phyloP scores from a whole-genome alignment of 2,888 invertebrate genomes.

The Drosophila siamana region DNA sequence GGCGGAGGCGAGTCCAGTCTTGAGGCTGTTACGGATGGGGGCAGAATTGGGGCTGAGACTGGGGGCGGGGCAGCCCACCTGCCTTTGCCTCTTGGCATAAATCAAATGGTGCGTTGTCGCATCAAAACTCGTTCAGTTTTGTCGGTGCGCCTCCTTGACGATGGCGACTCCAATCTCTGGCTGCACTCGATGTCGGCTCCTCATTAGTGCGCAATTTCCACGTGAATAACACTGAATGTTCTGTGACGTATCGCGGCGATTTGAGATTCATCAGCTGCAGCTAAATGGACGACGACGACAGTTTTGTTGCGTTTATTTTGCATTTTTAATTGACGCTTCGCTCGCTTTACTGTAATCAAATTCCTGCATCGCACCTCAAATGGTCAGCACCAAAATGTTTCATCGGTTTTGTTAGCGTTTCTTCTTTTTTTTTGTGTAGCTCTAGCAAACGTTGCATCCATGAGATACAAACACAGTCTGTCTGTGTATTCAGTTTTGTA shows the following conservation, averaged over 20 bases:
- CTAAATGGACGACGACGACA: slow-evolving; percentile 30
- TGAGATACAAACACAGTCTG: slow-evolving; percentile 16
- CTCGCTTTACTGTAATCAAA: slow-evolving; percentile 74
- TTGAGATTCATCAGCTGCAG: slow-evolving; percentile 52
- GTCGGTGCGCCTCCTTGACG: slow-evolving; percentile 21
- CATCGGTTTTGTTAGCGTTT: slow-evolving; percentile 21
- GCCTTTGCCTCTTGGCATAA: slow-evolving; percentile 52
- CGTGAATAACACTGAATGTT: slow-evolving; percentile 79
- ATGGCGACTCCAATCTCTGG: background rate
- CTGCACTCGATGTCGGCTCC: slow-evolving; percentile 19
- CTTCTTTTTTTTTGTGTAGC: slow-evolving; percentile 33
- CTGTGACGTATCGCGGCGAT: slow-evolving; percentile 81
- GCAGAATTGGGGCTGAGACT: slow-evolving; percentile 3
- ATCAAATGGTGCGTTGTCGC: slow-evolving; percentile 74
- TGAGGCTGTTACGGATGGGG: background rate
- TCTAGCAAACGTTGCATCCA: slow-evolving; percentile 40
- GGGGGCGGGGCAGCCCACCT: too few relatives aligned
- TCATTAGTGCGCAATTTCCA: slow-evolving; percentile 79
- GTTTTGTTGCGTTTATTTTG: slow-evolving; percentile 24
- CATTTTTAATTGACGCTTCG: slow-evolving; percentile 74
- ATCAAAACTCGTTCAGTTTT: slow-evolving; percentile 60
- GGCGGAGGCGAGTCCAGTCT: slow-evolving; percentile 15
- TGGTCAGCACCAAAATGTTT: slow-evolving; percentile 38
- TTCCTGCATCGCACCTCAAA: slow-evolving; percentile 55
- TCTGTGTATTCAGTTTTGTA: slow-evolving; percentile 40